Percentiles rank a stretch among this genome's conserved stretches.
Conservation (phyloP, 2,888 invertebrate species). For the Tineola bisselliella region DNA sequence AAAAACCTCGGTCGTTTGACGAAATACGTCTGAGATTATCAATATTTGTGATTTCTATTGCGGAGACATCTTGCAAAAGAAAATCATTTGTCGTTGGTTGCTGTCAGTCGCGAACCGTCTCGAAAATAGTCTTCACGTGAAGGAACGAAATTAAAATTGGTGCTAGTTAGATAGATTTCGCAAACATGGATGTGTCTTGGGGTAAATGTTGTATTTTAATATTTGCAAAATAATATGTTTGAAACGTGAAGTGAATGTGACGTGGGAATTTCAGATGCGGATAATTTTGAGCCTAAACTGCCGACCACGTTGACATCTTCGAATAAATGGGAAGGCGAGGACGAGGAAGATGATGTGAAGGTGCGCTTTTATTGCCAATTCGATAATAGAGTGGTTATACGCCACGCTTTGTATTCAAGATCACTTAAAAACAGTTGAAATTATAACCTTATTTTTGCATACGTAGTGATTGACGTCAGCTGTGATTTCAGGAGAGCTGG, state of each 20-base stretch:
- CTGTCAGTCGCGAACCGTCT: conserved; percentile 4
- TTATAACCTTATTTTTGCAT: conserved; percentile 45
- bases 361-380: conserved; percentile 62
- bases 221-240: conserved; percentile 14
- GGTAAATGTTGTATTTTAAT: conserved; percentile 53
- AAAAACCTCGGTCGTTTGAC: conserved; percentile 63
- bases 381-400: background rate
- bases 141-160: conserved; percentile 51
- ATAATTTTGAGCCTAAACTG: conserved; percentile 75
- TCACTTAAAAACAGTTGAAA: conserved; percentile 16
- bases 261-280: conserved; percentile 70
- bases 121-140: conserved; percentile 38
- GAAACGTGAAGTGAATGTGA: conserved; percentile 32
- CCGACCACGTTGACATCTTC: conserved; percentile 65
- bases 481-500: conserved; percentile 85
- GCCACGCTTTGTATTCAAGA: conserved; percentile 14
- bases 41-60: conserved; percentile 48
- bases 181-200: conserved; percentile 77
- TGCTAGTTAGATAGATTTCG: conserved; percentile 40
- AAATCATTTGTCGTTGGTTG: background rate
- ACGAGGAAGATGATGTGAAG: conserved; percentile 88
- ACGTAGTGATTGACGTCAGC: conserved; percentile 1
- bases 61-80: conserved; percentile 66
- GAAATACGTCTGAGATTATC: conserved; percentile 49
- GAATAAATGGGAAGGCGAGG: conserved; percentile 90